Percentiles rank a stretch among this genome's conserved stretches.
Conservation (phyloP, 2,888 invertebrate genomes). For the Resseliella maxima region DNA sequence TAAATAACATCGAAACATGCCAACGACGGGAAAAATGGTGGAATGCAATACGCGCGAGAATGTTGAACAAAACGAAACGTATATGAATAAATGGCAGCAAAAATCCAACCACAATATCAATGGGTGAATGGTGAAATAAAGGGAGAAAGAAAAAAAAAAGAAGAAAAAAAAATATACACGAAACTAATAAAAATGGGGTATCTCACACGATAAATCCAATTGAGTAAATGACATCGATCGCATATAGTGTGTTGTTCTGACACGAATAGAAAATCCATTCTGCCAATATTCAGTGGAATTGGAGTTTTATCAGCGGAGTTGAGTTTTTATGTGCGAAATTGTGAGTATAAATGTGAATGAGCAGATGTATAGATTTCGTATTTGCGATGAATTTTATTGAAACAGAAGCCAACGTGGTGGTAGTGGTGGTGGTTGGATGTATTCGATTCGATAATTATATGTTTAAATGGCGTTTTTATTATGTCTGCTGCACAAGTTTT, state of each 20-base stretch:
- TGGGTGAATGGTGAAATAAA: not conserved
- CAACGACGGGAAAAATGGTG: not conserved
- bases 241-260: not conserved
- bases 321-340: not conserved
- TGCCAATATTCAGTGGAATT: not conserved
- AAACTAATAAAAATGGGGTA: slow-evolving; percentile 53
- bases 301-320: not conserved
- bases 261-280: not conserved
- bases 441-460: not conserved
- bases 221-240: slow-evolving; percentile 48
- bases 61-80: not conserved
- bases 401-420: not conserved
- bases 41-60: slow-evolving; percentile 3
- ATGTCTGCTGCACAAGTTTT: not conserved
- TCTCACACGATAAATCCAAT: slow-evolving; percentile 53
- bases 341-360: not conserved
- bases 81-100: not conserved
- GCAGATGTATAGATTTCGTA: not conserved
- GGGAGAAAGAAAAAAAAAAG: not conserved
- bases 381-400: not conserved
- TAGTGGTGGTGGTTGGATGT: no score
- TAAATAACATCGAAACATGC: slow-evolving; percentile 29
- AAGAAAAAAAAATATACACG: not conserved
- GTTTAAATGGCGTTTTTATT: not conserved
- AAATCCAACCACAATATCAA: not conserved